These are phyloP conservation scores for Otocyon megalotis DNA, from an alignment of 2,113 vertebrate species.

Conservation along the genomic window DNA sequence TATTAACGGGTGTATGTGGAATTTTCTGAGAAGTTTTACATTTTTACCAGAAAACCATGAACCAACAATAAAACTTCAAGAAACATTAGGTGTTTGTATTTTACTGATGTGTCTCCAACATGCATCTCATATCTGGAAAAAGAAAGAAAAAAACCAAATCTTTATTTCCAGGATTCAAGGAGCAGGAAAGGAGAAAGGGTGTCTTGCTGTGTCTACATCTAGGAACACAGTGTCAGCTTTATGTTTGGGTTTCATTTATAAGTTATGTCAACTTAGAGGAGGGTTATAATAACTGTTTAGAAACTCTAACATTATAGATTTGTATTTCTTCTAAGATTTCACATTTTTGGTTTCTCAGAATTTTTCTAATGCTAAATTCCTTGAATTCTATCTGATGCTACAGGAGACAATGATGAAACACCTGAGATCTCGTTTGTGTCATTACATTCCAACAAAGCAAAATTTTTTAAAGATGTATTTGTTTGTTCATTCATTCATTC, in stretches of 20 bases:
- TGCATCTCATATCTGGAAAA: background rate
- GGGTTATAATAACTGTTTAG: background rate
- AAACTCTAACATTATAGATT: slow-evolving; percentile 14
- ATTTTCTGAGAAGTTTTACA: slow-evolving; percentile 32
- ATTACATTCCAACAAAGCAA: background rate
- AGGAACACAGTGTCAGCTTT: background rate
- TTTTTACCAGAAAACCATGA: slow-evolving; percentile 37
- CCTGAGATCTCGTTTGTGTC: background rate
- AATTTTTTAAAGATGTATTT: too few relatives aligned
- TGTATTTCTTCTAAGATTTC: slow-evolving; percentile 28
- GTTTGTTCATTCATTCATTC: too few relatives aligned
- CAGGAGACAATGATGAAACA: background rate
- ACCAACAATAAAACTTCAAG: background rate
- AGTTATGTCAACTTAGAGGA: background rate
- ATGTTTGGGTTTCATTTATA: background rate
- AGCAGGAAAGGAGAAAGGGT: background rate
- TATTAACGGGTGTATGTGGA: background rate
- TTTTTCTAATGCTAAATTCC: slow-evolving; percentile 1
- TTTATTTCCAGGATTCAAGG: slow-evolving; percentile 1
- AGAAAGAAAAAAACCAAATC: background rate
- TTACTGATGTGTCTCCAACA: background rate
- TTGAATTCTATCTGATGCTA: background rate
- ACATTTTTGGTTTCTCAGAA: background rate
- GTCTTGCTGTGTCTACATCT: background rate
- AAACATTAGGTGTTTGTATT: background rate